Conservation (phyloP, 1,140 invertebrate genomes). For the Coenobita brevimanus region DNA sequence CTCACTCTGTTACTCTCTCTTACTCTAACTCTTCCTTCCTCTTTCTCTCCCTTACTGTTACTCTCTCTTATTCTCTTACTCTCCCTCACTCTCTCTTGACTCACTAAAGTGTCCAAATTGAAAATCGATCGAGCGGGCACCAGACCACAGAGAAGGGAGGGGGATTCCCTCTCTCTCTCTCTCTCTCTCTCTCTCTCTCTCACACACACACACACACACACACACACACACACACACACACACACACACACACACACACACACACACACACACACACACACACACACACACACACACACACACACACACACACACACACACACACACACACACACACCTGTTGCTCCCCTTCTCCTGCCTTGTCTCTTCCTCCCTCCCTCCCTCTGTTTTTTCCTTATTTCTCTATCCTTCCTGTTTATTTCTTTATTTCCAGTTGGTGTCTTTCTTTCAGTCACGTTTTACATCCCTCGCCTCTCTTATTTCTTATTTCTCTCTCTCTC, state of each 20-base stretch:
- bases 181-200: neutral
- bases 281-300: neutral
- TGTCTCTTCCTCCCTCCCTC: slow-evolving; percentile 5
- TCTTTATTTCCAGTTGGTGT: too few species aligned
- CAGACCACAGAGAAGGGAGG: too few species aligned
- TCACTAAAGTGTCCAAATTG: too few species aligned
- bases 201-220: neutral
- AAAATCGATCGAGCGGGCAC: too few species aligned
- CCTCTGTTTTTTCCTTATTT: neutral
- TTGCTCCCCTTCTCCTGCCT: neutral
- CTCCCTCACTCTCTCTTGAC: too few species aligned
- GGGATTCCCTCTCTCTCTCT: slow-evolving; percentile 5
- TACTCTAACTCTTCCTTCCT: neutral
- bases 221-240: neutral
- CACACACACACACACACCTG: neutral
- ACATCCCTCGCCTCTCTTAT: neutral
- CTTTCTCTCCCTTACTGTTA: neutral
- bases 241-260: neutral
- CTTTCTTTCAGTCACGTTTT: neutral
- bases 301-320: neutral
- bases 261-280: neutral
- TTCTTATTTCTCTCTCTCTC: neutral
- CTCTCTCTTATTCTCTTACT: too few species aligned
- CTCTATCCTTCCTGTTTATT: neutral
- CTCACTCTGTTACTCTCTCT: neutral